phyloP scores from a whole-genome alignment of 2,113 vertebrate genomes.

The Nycticryphes semicollaris region DNA sequence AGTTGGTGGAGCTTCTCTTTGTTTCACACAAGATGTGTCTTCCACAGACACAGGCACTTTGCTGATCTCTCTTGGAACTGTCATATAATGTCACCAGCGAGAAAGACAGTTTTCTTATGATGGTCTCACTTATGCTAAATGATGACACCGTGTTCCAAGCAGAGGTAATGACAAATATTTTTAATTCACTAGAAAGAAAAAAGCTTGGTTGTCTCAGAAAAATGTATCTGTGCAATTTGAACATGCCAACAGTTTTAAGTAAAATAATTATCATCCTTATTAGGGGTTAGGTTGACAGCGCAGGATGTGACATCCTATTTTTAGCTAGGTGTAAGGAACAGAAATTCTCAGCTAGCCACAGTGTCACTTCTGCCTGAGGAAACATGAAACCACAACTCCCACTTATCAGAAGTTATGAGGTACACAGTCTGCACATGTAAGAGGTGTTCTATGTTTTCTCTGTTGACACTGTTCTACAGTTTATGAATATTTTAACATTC shows the following conservation, averaged over 20 bases:
- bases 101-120: neutral
- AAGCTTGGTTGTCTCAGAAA: neutral
- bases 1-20: neutral
- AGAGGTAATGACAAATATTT: neutral
- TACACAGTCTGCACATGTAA: neutral
- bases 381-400: conserved; percentile 2
- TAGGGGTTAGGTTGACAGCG: neutral
- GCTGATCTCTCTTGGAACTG: neutral
- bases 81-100: neutral
- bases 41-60: neutral
- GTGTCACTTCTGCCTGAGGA: neutral
- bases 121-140: neutral
- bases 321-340: neutral
- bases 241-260: neutral
- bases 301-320: neutral
- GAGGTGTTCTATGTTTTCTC: neutral
- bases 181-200: neutral
- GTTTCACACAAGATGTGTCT: neutral
- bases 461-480: neutral
- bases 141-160: fast-evolving
- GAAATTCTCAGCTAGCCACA: neutral
- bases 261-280: neutral
- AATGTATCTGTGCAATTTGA: neutral
- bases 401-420: conserved; percentile 22
- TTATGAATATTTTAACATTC: conserved; percentile 40